These are phyloP conservation scores for Erethizon dorsatum DNA, from an alignment of 2,797 vertebrate genomes.

Conservation along the genomic window DNA sequence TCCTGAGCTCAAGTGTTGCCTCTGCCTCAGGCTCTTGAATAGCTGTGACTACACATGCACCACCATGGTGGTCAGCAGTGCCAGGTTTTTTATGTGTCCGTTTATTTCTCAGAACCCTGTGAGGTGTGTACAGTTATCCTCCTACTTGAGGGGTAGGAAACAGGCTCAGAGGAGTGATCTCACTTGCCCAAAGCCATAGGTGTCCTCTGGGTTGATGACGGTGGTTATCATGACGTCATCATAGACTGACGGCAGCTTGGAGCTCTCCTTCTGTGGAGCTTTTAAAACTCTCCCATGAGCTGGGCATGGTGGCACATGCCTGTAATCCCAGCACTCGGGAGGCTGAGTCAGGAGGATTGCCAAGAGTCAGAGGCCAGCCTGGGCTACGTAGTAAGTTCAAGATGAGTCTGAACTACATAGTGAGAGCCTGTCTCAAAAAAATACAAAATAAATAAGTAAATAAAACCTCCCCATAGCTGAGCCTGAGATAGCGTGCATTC, in stretches of 20 bases:
- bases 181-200: not conserved
- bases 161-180: not conserved
- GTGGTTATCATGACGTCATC: not conserved
- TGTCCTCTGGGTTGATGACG: not conserved
- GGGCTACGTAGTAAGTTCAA: not conserved
- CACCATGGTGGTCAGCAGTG: accelerated
- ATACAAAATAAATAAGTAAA: not conserved
- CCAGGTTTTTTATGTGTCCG: not conserved
- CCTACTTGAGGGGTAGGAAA: not conserved
- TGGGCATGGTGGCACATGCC: not conserved
- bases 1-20: not conserved
- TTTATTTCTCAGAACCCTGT: not conserved
- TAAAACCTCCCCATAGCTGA: not conserved
- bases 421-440: not conserved
- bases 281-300: not conserved
- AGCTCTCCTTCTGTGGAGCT: not conserved
- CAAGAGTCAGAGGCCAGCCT: not conserved
- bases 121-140: not conserved
- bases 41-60: not conserved
- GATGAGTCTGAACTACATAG: not conserved
- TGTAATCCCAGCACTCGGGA: not conserved
- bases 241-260: too few species aligned
- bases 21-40: too few species aligned
- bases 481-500: accelerated
- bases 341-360: not conserved